Percentiles rank a stretch among this genome's conserved stretches.
These are phyloP conservation scores for Salpingus planirostris DNA, from an alignment of 2,888 invertebrate genomes.

Conservation along the genomic window DNA sequence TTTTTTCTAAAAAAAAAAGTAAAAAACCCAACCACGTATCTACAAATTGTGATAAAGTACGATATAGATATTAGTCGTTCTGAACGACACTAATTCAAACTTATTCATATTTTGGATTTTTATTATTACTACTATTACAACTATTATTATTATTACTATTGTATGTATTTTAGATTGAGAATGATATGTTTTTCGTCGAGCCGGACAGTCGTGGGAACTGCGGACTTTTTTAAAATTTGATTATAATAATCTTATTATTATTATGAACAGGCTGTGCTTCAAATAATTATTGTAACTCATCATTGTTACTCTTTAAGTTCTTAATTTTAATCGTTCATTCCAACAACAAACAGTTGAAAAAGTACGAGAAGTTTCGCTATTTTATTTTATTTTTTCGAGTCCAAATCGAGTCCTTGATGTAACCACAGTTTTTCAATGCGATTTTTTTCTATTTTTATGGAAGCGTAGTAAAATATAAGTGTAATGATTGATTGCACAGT, in stretches of 20 bases:
- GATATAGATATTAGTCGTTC: slow-evolving; percentile 22
- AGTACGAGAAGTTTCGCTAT: too few species aligned
- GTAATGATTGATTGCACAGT: slow-evolving; percentile 29
- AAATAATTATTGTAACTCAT: slow-evolving; percentile 24
- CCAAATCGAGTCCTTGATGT: background rate
- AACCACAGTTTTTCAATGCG: background rate
- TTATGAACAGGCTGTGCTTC: slow-evolving; percentile 34
- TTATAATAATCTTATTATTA: too few species aligned
- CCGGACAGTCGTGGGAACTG: slow-evolving; percentile 22
- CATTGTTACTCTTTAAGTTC: slow-evolving; percentile 28
- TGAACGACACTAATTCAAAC: slow-evolving; percentile 9
- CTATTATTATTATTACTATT: too few species aligned
- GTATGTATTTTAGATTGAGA: too few species aligned
- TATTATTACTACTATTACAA: background rate
- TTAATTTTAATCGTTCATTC: slow-evolving; percentile 30
- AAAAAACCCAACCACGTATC: too few species aligned
- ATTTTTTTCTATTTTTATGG: slow-evolving; percentile 6
- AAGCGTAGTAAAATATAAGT: slow-evolving; percentile 10
- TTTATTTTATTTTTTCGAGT: too few species aligned
- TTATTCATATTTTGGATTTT: slow-evolving; percentile 9
- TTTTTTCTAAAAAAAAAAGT: too few species aligned
- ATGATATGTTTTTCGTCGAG: too few species aligned
- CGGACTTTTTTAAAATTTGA: too few species aligned
- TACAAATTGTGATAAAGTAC: slow-evolving; percentile 27
- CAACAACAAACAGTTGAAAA: too few species aligned